A percentile compares a stretch with the other conserved stretches of the same genome.
phyloP scores from a whole-genome alignment of 1,140 invertebrate species.

The Drosophila serrata region DNA sequence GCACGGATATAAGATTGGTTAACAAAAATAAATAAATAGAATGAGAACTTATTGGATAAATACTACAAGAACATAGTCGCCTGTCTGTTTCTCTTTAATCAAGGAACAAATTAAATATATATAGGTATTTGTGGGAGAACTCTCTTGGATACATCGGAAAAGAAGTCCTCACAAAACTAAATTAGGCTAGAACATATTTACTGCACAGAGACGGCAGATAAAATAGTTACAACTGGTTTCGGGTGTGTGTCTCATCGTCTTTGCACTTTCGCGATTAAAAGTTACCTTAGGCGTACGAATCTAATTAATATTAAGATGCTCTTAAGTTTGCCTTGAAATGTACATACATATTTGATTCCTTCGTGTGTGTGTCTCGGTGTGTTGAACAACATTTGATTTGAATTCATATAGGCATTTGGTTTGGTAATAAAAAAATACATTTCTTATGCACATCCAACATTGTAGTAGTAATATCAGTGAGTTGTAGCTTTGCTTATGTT shows the following conservation, averaged over 20 bases:
- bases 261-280: constrained; percentile 51
- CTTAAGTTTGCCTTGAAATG: constrained; percentile 46
- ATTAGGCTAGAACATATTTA: constrained; percentile 51
- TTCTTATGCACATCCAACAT: constrained; percentile 66
- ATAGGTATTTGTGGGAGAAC: constrained; percentile 45
- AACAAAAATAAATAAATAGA: constrained; percentile 61
- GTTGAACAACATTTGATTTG: constrained; percentile 63
- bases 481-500: constrained; percentile 65
- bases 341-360: constrained; percentile 52
- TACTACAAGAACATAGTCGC: constrained; percentile 64
- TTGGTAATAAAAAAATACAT: constrained; percentile 74
- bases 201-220: constrained; percentile 16
- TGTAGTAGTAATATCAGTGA: constrained; percentile 71
- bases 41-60: constrained; percentile 55
- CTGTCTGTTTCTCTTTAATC: constrained; percentile 36
- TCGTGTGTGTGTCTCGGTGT: constrained; percentile 48
- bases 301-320: constrained; percentile 49
- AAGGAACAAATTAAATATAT: constrained; percentile 76
- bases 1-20: constrained; percentile 6
- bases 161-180: constrained; percentile 13
- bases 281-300: constrained; percentile 49
- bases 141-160: constrained; percentile 6
- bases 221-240: constrained; percentile 59
- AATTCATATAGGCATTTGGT: constrained; percentile 34
- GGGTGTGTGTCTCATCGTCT: constrained; percentile 43